Percentiles rank a stretch among this genome's conserved stretches.
Evolutionary conservation across 2,113 vertebrate genomes (phyloP).

Genomic region (Gopherus evgoodei): DNA sequence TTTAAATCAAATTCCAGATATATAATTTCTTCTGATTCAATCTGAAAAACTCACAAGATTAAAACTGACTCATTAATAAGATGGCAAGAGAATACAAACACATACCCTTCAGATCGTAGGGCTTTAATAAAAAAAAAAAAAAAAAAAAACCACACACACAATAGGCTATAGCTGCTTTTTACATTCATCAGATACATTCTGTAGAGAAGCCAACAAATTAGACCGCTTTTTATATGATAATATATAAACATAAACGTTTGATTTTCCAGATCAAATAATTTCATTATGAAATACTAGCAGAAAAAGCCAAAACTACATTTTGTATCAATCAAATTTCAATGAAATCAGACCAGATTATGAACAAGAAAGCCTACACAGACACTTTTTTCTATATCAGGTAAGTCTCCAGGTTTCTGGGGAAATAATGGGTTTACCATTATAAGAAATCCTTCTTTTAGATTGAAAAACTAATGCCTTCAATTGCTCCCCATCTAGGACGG

Average conservation of each 20-base stretch:
- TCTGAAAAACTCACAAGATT: constrained; percentile 53
- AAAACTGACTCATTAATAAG: constrained; percentile 32
- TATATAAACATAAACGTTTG: not conserved
- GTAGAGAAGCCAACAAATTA: constrained; percentile 38
- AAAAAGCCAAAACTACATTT: constrained; percentile 15
- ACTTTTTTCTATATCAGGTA: not conserved
- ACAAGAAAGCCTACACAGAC: not conserved
- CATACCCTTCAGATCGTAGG: constrained; percentile 8
- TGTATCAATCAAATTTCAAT: not conserved
- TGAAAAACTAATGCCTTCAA: constrained; percentile 24
- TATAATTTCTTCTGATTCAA: constrained; percentile 53
- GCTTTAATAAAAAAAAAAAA: constrained; percentile 35
- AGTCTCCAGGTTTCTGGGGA: constrained; percentile 41
- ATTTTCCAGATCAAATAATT: not conserved
- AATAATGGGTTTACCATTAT: constrained; percentile 50
- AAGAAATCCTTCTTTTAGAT: constrained; percentile 67
- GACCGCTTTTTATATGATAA: not conserved
- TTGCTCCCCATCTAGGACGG: constrained; percentile 8
- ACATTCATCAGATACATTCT: constrained; percentile 18
- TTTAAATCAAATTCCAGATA: constrained; percentile 49
- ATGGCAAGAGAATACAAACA: constrained; percentile 21
- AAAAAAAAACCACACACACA: not conserved
- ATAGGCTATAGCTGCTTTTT: constrained; percentile 40
- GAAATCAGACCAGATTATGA: constrained; percentile 3
- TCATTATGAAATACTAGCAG: not conserved